Evolutionary conservation across 2,888 invertebrate genomes (phyloP), one percentile per base, ranked within the genome.

Genomic region (Malacosoma neustria): DNA sequence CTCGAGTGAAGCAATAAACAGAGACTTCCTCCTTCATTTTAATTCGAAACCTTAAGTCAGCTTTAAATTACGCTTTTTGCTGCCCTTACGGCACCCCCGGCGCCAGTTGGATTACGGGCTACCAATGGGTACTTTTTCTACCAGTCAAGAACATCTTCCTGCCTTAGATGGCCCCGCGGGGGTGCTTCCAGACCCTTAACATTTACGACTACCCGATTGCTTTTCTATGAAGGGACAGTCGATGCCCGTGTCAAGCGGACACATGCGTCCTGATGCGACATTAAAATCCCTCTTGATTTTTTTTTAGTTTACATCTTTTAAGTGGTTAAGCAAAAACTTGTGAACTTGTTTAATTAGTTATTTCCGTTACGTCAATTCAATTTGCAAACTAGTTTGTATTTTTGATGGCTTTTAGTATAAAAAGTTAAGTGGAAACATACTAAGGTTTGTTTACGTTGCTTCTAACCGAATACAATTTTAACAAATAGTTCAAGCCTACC

Each of bases 131-230:
- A 75, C 75, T 79, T 82, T 81, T 77, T 79, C 75, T 72, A 65
- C 58, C 70, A 71, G 75, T 75, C 76, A 81, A 79, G 79, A 74
- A 76, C 75, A 75, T 71, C 70, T 73, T 67, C 67, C 68, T 72
- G 65, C 75, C 76, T 69, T 81, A 87, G 82, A 72, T 68, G 84
- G 76, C 80, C 88, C 88, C 86, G 57, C 66, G 88, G 86, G 88
- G 79, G 87, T 80, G 60, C 75, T 88, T 85, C 68, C 61, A 66
- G 77, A 75, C 85, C 87, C 84, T 85, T 87, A 86, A 86, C 87
- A 81, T 88, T 89, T 89, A 89, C 88, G 87, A 87, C 87, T 82
- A 82, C 81, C 81, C 89, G 88, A 89, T 89, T 88, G 89, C 89
- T 86, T 85, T 85, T 82, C 84, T 77, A 84, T 84, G 84, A 85